phyloP scores from a whole-genome alignment of 2,113 vertebrate species.

The Chloropsis cyanopogon region DNA sequence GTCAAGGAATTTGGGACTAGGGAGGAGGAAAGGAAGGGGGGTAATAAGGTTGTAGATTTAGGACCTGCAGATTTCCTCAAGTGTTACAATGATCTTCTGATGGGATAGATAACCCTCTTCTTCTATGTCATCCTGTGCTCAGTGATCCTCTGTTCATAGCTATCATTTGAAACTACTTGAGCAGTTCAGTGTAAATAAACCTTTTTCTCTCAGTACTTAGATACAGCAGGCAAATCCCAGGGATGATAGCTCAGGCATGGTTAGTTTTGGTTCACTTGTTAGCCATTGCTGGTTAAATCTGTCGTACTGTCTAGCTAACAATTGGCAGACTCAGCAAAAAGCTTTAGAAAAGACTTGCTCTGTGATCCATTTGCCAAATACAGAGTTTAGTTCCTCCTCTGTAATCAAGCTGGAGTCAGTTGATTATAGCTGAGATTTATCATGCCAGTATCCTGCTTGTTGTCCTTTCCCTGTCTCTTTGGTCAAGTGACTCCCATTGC shows the following conservation, averaged over 20 bases:
- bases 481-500: neutral
- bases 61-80: neutral
- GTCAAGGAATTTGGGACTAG: neutral
- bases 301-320: neutral
- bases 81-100: neutral
- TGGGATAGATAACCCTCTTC: neutral
- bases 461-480: conserved; percentile 31
- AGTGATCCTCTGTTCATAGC: neutral
- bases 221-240: neutral
- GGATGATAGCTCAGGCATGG: neutral
- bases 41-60: neutral
- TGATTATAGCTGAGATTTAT: conserved; percentile 50
- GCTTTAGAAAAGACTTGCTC: conserved; percentile 31
- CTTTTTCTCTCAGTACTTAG: neutral
- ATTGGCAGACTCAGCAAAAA: conserved; percentile 40
- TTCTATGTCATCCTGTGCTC: neutral
- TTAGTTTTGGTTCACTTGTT: conserved; percentile 34
- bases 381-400: conserved; percentile 49
- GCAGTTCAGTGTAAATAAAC: neutral
- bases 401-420: conserved; percentile 58
- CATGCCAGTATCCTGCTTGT: conserved; percentile 3
- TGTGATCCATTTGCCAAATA: conserved; percentile 60
- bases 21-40: neutral
- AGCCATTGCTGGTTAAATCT: conserved; percentile 41
- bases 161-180: neutral